Base-by-base conservation (phyloP, 2,888 invertebrate species). In the Helobdella robusta region DNA sequence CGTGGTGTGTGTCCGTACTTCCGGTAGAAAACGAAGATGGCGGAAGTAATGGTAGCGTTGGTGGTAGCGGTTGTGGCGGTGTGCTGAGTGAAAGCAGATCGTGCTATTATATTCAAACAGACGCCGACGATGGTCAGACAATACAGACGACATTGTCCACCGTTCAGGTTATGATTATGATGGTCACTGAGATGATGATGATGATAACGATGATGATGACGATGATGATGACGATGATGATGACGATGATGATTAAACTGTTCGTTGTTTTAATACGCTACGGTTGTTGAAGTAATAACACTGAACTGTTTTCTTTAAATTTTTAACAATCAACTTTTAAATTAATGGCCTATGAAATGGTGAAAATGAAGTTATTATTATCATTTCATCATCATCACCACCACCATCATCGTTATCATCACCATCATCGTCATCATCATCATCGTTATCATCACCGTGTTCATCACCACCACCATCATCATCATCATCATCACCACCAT, bases 51-150 rank as follows among this genome's bases (percentile, higher is more conserved):
- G 20, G 54, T 56, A 23, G 35, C 34, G 52, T 32, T 15, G 52
- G 28, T 34, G 35, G 52, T 11, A 28, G 11, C 11, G 44, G 30
- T 15, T n/a, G n/a, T n/a, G 34, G 36, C 20, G 34, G 34, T 20
- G 82, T 87, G 28, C 85, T 86, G 0, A 86, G 62, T 15, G 87
- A 18, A 85, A 88, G 88, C 2, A 88, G 86, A 78, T 85, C 86
- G 72, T 86, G 87, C 73, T 89, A 89, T 77, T 89, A 88, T 77
- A 86, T 87, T 20, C 88, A 89, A 76, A 88, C 88, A 69, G 86
- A 84, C 84, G 0, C 84, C 84, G 1, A 89, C 76, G 88, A 88
- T 74, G 89, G 89, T 5, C 86, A 87, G 69, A 86, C 87, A 78
- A 87, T 89, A 85, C 87, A 87, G 77, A 88, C 89, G 4, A 85